Evolutionary conservation across 2,113 vertebrate species (phyloP), one percentile per base, ranked within the genome.

Genomic region (Terrapene triunguis): DNA sequence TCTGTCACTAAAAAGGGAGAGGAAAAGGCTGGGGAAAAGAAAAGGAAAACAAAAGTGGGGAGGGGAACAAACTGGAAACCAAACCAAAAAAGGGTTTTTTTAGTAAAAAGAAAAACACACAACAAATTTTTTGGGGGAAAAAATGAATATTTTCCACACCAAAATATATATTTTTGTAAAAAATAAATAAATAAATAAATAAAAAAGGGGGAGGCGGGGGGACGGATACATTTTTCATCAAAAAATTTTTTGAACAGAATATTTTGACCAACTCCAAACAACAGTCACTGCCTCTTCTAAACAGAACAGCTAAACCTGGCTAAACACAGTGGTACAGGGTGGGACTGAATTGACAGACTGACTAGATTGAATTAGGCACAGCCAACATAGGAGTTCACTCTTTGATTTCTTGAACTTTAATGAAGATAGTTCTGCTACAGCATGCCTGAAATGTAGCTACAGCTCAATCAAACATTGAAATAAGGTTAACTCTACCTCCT

Each of bases 321-420:
- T 29, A 44, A 47, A 27, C 74, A 29, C 38, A 47, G 10, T 47
- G 25, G 6, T 47, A 29, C 42, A 47, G 74, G 42, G 74, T 42
- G 47, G 42, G 42, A 47, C 25, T 47, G 44, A 47, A 19, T 38
- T 72, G 65, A 72, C 19, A 69, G 13, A 21, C 17, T 72, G 19
- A 38, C 19, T 72, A 72, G 65, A 38, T 5, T 72, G 65, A n/a
- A 72, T 72, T 72, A 38, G 22, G 13, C 7, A 27, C 11, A 47
- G 44, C 24, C 24, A 0, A 2, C 17, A 4, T 3, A 7, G 3
- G 8, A 0, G 0, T 62, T 93, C 48, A 22, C 35, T 38, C 87
- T 84, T 38, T 5, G 4, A 2, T 80, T 80, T 69, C 89, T 78
- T 22, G 17, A 38, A 53, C n/a, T 83, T 88, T 11, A 47, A 1